Percentiles rank a stretch among this genome's conserved stretches.
Conservation (phyloP, 2,888 invertebrate species). For the Serripes groenlandicus region DNA sequence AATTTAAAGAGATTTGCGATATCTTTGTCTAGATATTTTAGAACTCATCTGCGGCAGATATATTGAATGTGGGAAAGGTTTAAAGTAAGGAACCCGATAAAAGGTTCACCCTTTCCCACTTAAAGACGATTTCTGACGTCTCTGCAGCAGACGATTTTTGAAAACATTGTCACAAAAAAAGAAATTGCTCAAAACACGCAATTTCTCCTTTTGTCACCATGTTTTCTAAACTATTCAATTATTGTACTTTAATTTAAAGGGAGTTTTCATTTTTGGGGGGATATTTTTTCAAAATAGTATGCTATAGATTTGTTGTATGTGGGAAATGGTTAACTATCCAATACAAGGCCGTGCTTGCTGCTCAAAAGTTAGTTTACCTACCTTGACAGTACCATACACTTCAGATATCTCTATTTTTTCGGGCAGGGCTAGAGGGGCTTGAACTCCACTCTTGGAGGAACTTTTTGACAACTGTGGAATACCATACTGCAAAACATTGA, state of each 20-base stretch:
- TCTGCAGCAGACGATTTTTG: too few relatives aligned
- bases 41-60: too few relatives aligned
- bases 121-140: too few relatives aligned
- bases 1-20: too few relatives aligned
- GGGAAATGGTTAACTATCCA: background rate
- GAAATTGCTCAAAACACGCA: background rate
- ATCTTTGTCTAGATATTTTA: too few relatives aligned
- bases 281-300: too few relatives aligned
- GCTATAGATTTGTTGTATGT: background rate
- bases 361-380: constrained; percentile 56
- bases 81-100: too few relatives aligned
- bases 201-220: background rate
- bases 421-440: constrained; percentile 92
- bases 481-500: constrained; percentile 56
- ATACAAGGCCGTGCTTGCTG: too few relatives aligned
- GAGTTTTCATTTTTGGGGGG: background rate
- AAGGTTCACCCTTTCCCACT: too few relatives aligned
- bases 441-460: constrained; percentile 85
- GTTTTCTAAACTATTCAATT: background rate
- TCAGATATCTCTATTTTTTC: constrained; percentile 91
- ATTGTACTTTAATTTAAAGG: too few relatives aligned
- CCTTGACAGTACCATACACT: constrained; percentile 91
- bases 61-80: too few relatives aligned
- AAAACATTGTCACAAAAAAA: too few relatives aligned
- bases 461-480: constrained; percentile 33